Conservation (phyloP, 2,797 vertebrate genomes). For the Cyprinodon diabolis region DNA sequence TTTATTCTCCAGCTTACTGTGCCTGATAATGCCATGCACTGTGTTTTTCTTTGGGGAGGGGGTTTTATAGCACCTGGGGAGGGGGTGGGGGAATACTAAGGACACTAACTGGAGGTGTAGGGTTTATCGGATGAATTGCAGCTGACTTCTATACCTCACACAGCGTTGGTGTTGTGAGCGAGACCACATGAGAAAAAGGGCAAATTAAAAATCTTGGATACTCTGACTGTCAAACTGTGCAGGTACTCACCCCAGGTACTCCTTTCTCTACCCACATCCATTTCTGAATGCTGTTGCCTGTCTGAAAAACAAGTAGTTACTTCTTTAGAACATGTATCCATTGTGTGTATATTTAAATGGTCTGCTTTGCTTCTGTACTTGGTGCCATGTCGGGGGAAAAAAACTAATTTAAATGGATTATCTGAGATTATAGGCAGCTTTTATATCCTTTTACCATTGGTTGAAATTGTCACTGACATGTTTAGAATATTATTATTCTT, state of each 20-base stretch:
- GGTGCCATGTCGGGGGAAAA: constrained; percentile 36
- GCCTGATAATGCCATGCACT: constrained; percentile 86
- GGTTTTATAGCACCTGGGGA: constrained; percentile 84
- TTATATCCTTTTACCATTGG: constrained; percentile 63
- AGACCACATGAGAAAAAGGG: constrained; percentile 98
- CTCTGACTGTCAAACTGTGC: constrained; percentile 98
- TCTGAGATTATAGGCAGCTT: constrained; percentile 43
- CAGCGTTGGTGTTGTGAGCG: constrained; percentile 99
- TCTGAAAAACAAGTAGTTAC: constrained; percentile 65
- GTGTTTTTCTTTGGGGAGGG: constrained; percentile 91
- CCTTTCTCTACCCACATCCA: constrained; percentile 99
- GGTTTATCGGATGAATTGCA: constrained; percentile 99
- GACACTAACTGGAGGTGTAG: constrained; percentile 87
- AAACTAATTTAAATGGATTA: constrained; percentile 22
- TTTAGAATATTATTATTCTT: background rate
- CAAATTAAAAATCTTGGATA: constrained; percentile 99
- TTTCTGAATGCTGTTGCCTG: constrained; percentile 99
- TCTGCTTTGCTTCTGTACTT: constrained; percentile 45
- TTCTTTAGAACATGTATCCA: constrained; percentile 63
- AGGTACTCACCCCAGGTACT: constrained; percentile 99
- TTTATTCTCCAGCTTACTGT: constrained; percentile 85
- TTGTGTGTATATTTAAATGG: constrained; percentile 45
- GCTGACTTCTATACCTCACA: constrained; percentile 99
- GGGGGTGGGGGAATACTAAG: constrained; percentile 66
- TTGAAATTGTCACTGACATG: constrained; percentile 27